Evolutionary conservation across 2,888 invertebrate species (phyloP), one percentile per base, ranked within the genome.

Genomic region (Rotaria macrura): DNA sequence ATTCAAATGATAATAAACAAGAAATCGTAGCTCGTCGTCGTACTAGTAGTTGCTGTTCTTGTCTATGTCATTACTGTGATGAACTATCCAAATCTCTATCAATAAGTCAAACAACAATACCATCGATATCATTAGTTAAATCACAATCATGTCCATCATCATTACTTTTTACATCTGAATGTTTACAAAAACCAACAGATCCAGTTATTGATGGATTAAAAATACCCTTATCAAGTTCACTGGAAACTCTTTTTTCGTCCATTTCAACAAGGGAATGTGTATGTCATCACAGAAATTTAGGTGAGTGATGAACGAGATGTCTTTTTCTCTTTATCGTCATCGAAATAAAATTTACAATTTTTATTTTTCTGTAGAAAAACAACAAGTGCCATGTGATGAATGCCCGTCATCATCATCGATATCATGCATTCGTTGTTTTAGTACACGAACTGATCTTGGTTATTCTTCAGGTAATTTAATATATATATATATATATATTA

Each of bases 361-460:
- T 43, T 38, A 1, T 10, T 74, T 10, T 74, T 25, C 23, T 5
- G 7, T 29, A 74, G 74, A 43, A 38, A 23, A 12, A 40, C 40
- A 74, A 40, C 23, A 74, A 40, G 38, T n/a, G 3, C 43, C 40
- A 1, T 43, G 74, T 65, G 65, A 65, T 34, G 65, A 65, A 74
- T 40, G 38, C n/a, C 43, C 74, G n/a, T 40, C 43, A 40, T 29
- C 65, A 65, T 52, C 52, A 52, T 52, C 52, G 23, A 20, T 29
- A 7, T 29, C 34, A 34, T 65, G 65, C 20, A 38, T 17, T 7
- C 65, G 65, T 20, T 65, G 65, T 29, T 10, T 2, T 10, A 43
- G 79, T 40, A 43, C 43, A 43, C 40, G 79, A 79, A 79, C 40
- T 43, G 79, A 79, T 79, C 79, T 79, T 79, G 79, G 79, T 38